Evolutionary conservation across 2,797 vertebrate species (phyloP), one percentile per base, ranked within the genome.

Genomic region (Calcarius lapponicus): DNA sequence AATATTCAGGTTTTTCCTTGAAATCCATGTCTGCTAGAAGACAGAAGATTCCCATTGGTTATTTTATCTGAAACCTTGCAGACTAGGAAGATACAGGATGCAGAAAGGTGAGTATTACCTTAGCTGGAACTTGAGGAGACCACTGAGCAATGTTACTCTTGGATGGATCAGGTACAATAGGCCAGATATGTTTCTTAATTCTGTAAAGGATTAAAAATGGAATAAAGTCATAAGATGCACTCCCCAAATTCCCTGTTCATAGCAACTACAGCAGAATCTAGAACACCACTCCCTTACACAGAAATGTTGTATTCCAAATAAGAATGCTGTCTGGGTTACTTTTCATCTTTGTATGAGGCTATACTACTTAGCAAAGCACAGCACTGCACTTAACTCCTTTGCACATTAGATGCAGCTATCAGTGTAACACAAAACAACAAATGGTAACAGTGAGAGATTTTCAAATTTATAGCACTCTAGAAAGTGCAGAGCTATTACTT

Each of bases 81-180:
- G 14, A 71, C 48, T 54, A 76, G n/a, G 22, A 62, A 71, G 34
- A 66, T 13, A 51, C 1, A 66, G 12, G 22, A 81, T n/a, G 32
- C 34, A 50, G 42, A 87, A 74, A 53, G 38, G 25, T 20, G 20
- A 70, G 7, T 85, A 97, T 98, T 98, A 99, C 99, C 98, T 98
- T 98, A 17, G 97, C 88, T 61, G 98, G 98, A 75, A 98, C 98
- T 86, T 99, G 99, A 82, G 99, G 99, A 81, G 99, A 99, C 99
- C 99, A 99, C 93, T 98, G 98, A 65, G 99, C 98, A 80, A 99
- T 98, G 66, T 99, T 99, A 98, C 99, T 99, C 95, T 99, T 98
- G 85, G 98, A 98, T 38, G 99, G 99, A 97, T 99, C 98, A 42
- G 99, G 99, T 86, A 99, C 99, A 17, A 98, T 98, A 45, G 99